These are phyloP conservation scores for Caretta caretta DNA, from an alignment of 2,113 vertebrate genomes.

Conservation along the genomic window DNA sequence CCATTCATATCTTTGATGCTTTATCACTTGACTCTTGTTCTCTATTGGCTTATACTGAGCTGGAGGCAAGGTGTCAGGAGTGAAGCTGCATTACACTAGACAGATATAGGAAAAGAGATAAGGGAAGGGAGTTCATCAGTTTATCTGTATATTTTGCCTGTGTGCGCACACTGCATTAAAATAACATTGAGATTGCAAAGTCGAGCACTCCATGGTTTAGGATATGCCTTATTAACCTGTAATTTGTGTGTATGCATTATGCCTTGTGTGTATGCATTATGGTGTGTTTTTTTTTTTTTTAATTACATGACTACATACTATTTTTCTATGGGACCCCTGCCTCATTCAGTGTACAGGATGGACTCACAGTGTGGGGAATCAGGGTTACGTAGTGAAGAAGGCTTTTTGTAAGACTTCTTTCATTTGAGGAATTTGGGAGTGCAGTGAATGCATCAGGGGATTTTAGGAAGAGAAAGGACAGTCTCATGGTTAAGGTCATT, in stretches of 20 bases:
- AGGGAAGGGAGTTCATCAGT: neutral
- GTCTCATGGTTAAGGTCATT: too few species aligned
- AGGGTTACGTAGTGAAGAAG: neutral
- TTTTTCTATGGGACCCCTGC: too few species aligned
- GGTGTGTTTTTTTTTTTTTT: neutral
- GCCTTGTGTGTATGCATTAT: neutral
- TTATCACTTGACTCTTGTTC: neutral
- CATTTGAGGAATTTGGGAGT: too few species aligned
- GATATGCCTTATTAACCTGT: neutral
- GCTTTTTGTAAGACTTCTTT: too few species aligned
- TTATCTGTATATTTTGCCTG: neutral
- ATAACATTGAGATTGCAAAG: rapidly evolving
- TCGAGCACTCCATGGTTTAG: neutral
- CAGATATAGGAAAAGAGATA: neutral
- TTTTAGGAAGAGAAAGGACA: too few species aligned
- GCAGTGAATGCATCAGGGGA: too few species aligned
- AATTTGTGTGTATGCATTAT: too few species aligned
- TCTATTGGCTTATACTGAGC: neutral
- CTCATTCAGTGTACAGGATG: neutral
- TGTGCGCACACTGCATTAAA: rapidly evolving
- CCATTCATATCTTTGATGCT: neutral
- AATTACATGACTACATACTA: neutral
- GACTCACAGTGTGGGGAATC: neutral
- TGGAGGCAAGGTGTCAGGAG: neutral
- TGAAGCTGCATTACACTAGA: neutral